These are phyloP conservation scores for Clepsis dumicolana DNA, from an alignment of 2,888 invertebrate genomes.

Conservation along the genomic window DNA sequence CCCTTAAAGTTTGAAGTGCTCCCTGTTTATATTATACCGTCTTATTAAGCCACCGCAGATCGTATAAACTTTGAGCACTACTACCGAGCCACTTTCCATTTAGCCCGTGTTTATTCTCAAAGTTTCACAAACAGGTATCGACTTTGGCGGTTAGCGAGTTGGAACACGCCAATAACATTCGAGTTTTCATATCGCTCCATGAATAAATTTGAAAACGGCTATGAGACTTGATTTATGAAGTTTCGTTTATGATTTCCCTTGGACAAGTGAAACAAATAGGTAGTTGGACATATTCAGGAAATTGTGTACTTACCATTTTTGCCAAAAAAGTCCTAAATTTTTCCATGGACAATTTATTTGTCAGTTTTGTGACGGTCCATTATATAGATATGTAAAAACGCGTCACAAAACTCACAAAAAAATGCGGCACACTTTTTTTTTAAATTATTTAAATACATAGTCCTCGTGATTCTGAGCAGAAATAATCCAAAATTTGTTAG, in stretches of 20 bases:
- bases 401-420: too few relatives aligned
- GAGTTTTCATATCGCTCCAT: not conserved
- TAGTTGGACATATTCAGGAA: too few relatives aligned
- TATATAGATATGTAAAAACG: too few relatives aligned
- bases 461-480: too few relatives aligned
- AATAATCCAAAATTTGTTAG: too few relatives aligned
- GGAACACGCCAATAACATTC: constrained; percentile 9
- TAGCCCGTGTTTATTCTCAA: constrained; percentile 1
- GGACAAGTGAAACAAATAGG: not conserved
- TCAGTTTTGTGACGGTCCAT: too few relatives aligned
- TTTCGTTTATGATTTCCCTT: not conserved
- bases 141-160: constrained; percentile 2
- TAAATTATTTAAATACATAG: too few relatives aligned
- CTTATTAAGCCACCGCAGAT: constrained; percentile 8
- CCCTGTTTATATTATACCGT: constrained; percentile 4
- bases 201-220: not conserved
- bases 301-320: too few relatives aligned
- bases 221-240: not conserved
- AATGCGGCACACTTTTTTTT: too few relatives aligned
- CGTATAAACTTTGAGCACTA: not conserved
- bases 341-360: too few relatives aligned
- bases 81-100: not conserved
- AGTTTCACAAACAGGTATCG: constrained; percentile 14
- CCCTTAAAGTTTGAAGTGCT: not conserved
- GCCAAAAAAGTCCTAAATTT: too few relatives aligned